Percentiles rank a stretch among this genome's conserved stretches.
Conservation (phyloP, 2,797 vertebrate genomes). For the Chaunax sp. region DNA sequence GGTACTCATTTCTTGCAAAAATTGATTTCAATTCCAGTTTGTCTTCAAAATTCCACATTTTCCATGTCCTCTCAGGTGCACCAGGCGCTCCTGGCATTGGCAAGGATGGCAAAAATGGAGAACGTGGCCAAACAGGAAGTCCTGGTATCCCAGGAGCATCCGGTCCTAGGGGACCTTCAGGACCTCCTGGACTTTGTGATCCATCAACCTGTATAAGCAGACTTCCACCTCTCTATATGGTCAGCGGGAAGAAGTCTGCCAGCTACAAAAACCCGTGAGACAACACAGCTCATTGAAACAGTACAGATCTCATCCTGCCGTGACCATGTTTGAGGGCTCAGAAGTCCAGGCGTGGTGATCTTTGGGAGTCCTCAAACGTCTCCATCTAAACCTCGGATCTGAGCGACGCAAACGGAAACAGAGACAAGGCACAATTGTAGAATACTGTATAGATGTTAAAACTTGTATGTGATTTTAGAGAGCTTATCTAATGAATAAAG, state of each 20-base stretch:
- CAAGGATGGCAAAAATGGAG: slow-evolving; percentile 81
- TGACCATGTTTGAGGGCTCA: slow-evolving; percentile 35
- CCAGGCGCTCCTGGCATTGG: slow-evolving; percentile 79
- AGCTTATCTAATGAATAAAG: slow-evolving; percentile 54
- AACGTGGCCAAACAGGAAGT: slow-evolving; percentile 76
- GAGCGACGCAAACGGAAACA: slow-evolving; percentile 58
- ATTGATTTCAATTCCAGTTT: background rate
- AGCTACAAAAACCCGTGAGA: slow-evolving; percentile 78
- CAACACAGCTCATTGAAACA: slow-evolving; percentile 38
- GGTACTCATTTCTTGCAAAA: too few relatives aligned
- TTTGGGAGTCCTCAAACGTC: slow-evolving; percentile 53
- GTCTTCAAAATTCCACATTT: background rate
- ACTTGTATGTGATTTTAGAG: slow-evolving; percentile 55
- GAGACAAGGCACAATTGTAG: slow-evolving; percentile 68
- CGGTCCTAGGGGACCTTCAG: slow-evolving; percentile 77
- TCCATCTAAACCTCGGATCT: slow-evolving; percentile 43
- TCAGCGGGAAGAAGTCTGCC: slow-evolving; percentile 82
- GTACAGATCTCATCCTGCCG: slow-evolving; percentile 55
- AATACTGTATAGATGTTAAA: slow-evolving; percentile 75
- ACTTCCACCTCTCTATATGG: slow-evolving; percentile 79
- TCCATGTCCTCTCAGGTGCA: slow-evolving; percentile 63
- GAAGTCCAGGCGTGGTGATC: slow-evolving; percentile 40
- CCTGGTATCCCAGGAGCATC: slow-evolving; percentile 77
- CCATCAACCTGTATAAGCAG: slow-evolving; percentile 83
- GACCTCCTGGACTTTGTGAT: slow-evolving; percentile 84